Evolutionary conservation across 2,797 vertebrate species (phyloP), one percentile per base, ranked within the genome.

Genomic region (Hozukius guyotensis): DNA sequence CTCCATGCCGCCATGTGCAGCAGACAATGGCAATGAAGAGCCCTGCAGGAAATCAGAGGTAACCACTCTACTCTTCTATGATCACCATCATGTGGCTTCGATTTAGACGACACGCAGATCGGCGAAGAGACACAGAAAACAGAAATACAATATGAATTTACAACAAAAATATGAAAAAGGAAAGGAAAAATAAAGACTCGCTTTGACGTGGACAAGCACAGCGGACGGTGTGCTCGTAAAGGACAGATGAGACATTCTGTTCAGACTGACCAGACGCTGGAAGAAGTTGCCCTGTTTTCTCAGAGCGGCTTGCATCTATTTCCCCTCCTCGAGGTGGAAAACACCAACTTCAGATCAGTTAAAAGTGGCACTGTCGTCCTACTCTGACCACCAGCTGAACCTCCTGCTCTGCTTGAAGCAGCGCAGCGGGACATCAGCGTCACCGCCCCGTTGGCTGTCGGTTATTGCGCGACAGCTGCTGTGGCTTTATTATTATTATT

Each of bases 211-310:
- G 60, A 75, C 49, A 71, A 89, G 90, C 87, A 85, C 83, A 85
- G 81, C 53, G 71, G 83, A 89, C 78, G 25, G 82, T 10, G 87
- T 68, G 84, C 87, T 85, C 27, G 38, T 65, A 83, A 83, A 81
- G 72, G 87, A 91, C 80, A 73, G 75, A 62, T 72, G 76, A 89
- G 81, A 91, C 86, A 75, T 89, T 92, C 90, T 88, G 86, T 84
- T 94, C 85, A 72, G 38, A 79, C 73, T 63, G 82, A 87, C 77
- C 82, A 49, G 80, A 84, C 63, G 77, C 87, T 90, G 87, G 88
- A 92, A 87, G 86, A 89, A 88, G 75, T 81, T 55, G 80, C 84
- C 56, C 65, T 42, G 42, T 34, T 62, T 66, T 55, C 64, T 29
- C 73, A 75, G 74, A 77, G 69, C 46, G 46, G 56, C 81, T 89